phyloP scores from a whole-genome alignment of 2,113 vertebrate species.

The Bos javanicus region DNA sequence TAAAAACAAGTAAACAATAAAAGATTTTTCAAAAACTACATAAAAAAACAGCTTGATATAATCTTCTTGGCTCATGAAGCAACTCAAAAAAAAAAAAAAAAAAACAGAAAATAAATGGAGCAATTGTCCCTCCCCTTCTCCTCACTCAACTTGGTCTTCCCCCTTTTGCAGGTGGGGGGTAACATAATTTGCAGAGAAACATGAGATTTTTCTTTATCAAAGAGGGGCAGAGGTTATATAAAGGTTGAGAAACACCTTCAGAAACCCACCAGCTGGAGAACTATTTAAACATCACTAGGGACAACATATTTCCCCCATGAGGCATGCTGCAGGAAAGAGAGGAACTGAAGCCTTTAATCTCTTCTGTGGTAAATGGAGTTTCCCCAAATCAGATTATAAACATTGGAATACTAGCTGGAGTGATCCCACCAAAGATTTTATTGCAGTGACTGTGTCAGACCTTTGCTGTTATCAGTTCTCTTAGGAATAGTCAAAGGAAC shows the following conservation, averaged over 20 bases:
- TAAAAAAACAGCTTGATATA: neutral
- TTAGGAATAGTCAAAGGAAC: neutral
- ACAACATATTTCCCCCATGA: neutral
- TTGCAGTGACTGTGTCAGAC: neutral
- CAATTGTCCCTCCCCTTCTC: neutral
- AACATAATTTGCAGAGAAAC: constrained; percentile 51
- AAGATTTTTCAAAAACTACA: neutral
- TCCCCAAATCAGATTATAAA: constrained; percentile 17
- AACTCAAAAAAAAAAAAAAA: constrained; percentile 28
- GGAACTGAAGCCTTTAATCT: constrained; percentile 15
- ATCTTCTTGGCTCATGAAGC: neutral
- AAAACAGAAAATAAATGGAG: neutral
- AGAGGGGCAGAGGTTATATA: constrained; percentile 55
- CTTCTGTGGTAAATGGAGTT: neutral
- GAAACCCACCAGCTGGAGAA: constrained; percentile 21
- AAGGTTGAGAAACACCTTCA: constrained; percentile 35
- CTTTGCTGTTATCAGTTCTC: neutral
- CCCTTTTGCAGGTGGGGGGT: neutral
- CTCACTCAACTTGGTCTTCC: neutral
- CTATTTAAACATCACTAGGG: neutral
- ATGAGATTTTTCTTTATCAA: constrained; percentile 38
- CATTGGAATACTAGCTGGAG: neutral
- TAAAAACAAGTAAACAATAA: neutral
- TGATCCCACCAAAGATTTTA: neutral
- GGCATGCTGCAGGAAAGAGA: neutral